Evolutionary conservation across 2,888 invertebrate genomes (phyloP), one percentile per base, ranked within the genome.

Genomic region (Zaprionus lineosus): DNA sequence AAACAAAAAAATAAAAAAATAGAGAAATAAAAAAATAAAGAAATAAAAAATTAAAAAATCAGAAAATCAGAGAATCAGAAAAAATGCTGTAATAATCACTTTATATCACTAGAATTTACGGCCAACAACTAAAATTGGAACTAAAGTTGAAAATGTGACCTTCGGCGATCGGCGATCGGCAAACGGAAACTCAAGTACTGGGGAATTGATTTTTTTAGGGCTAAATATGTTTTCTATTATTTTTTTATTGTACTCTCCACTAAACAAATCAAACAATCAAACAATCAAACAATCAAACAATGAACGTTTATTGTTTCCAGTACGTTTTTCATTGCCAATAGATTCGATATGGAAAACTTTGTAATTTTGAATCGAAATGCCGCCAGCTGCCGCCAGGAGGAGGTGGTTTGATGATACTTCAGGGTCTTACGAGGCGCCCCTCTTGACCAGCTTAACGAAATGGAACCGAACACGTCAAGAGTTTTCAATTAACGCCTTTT

Each of bases 261-360:
- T 77, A 83, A 84, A 63, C 63, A 66, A 84, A 84, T 71, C 74
- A 69, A 77, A 68, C 69, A 50, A 66, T 65, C 50, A 71, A 75
- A 83, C 77, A 83, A 77, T 78, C 63, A 83, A 83, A 68, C 69
- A 50, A 66, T 65, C 50, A 71, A 75, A 83, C 77, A 83, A 77
- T 78, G 64, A 83, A 83, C 73, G 68, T 75, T 85, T 65, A 78
- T 79, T 85, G 86, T 67, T 12, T 31, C 14, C 59, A 73, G 43
- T 15, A 40, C 26, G 53, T 43, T 83, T 84, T 84, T 83, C 86
- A 85, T 75, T 75, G 78, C 68, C 86, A 84, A 78, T 85, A 58
- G 77, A 71, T 65, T 67, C 21, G 72, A 36, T 58, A 41, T 60
- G 71, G 68, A 47, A 66, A 48, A 26, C n/a, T 16, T 18, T 37